Percentiles rank a stretch among this genome's conserved stretches.
Evolutionary conservation across 92 coral and sea anemone genomes (phyloP).

Genomic region (Ricordea florida): DNA sequence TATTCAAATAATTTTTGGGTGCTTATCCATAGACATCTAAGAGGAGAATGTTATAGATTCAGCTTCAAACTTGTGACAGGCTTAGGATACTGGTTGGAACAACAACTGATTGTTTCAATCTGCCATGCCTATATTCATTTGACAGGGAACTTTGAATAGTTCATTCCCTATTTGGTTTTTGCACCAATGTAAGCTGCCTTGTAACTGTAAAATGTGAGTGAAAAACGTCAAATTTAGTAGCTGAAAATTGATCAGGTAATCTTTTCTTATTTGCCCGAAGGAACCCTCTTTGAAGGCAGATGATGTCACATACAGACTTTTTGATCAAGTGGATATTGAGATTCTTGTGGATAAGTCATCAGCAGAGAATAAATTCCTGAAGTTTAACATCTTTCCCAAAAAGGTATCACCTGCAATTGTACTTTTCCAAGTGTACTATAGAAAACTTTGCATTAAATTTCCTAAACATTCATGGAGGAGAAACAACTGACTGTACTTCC

Average conservation of each 20-base stretch:
- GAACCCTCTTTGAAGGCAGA: constrained; percentile 81
- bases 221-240: not conserved
- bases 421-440: no score
- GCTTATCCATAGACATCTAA: not conserved
- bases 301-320: constrained; percentile 79
- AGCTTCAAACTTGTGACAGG: no score
- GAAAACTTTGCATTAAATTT: no score
- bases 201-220: not conserved
- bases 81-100: no score
- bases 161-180: not conserved
- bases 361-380: constrained; percentile 82
- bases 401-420: no score
- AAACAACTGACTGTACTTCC: no score
- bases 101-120: no score
- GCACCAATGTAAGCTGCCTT: not conserved
- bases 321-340: constrained; percentile 78
- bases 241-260: not conserved
- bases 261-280: constrained; percentile 22
- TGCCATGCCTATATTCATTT: no score
- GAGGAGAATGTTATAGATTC: no score
- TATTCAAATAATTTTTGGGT: not conserved
- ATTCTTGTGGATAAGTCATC: constrained; percentile 83
- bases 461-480: no score
- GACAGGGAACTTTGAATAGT: not conserved
- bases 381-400: constrained; percentile 71